phyloP scores from a whole-genome alignment of 1,140 invertebrate genomes.

The Zaprionus inermis region DNA sequence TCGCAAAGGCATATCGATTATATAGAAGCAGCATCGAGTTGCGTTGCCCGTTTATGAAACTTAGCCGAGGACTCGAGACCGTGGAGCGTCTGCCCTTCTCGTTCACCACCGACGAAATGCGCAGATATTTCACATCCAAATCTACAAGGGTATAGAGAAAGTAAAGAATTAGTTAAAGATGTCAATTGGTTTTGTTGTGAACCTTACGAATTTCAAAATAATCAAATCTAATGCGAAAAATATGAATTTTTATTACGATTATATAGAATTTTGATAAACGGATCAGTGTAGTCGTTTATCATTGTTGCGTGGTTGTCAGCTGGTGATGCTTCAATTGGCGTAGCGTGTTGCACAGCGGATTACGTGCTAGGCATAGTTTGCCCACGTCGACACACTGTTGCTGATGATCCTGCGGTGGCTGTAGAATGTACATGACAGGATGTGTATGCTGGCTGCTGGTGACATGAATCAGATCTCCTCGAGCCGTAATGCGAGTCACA shows the following conservation, averaged over 20 bases:
- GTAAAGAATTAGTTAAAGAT: not conserved
- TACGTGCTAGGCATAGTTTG: slow-evolving; percentile 45
- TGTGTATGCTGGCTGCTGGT: slow-evolving; percentile 68
- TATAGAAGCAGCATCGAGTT: slow-evolving; percentile 66
- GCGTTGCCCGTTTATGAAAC: slow-evolving; percentile 67
- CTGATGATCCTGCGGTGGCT: slow-evolving; percentile 7
- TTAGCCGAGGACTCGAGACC: slow-evolving; percentile 10
- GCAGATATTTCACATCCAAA: slow-evolving; percentile 2
- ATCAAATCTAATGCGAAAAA: slow-evolving; percentile 8
- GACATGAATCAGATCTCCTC: slow-evolving; percentile 72
- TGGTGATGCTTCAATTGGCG: slow-evolving; percentile 24
- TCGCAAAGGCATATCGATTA: slow-evolving; percentile 62
- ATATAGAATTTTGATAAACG: not conserved
- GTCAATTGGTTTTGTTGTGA: not conserved
- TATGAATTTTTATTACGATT: not conserved
- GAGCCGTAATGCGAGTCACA: slow-evolving; percentile 50
- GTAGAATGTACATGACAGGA: slow-evolving; percentile 47
- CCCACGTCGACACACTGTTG: slow-evolving; percentile 3
- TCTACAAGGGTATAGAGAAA: slow-evolving; percentile 37
- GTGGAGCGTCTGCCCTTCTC: slow-evolving; percentile 11
- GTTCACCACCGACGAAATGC: slow-evolving; percentile 30
- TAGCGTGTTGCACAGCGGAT: slow-evolving; percentile 44
- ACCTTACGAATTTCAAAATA: not conserved
- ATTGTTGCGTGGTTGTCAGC: slow-evolving; percentile 7
- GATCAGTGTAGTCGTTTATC: not conserved